Evolutionary conservation across 1,140 invertebrate genomes (phyloP), one percentile per base, ranked within the genome.

Genomic region (Cyphomyrmex costatus): DNA sequence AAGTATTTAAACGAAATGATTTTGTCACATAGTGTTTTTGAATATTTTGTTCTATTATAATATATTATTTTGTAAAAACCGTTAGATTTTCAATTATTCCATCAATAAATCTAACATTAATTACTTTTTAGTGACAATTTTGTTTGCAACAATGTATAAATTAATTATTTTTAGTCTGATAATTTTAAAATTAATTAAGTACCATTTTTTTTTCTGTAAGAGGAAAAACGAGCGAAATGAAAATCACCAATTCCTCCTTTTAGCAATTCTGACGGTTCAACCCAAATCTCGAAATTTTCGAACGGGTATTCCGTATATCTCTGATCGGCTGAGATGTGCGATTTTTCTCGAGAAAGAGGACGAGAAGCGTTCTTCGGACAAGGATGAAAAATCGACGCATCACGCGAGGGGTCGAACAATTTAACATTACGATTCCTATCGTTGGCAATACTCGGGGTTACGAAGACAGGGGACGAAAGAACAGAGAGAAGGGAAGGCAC

Each of bases 351-450:
- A 82, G 66, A 82, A 53, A 74, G 61, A 74, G 68, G 53, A 8
- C 19, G 24, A 16, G 30, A 42, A 24, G 66, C 36, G 36, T 60
- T 36, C 36, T 24, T 14, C 49, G 19, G 36, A 49, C 14, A 21
- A 60, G 36, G 0, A 71, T 24, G 66, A 36, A 4, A 30, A 74
- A 49, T 36, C 19, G 65, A 60, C 79, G 65, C 49, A 46, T 65
- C 46, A 27, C 30, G 30, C 63, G 51, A 74, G 79, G 46, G 68
- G 60, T 84, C 85, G 66, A 86, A 83, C 49, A 83, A 71, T 86
- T 70, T 84, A 86, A 63, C 77, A 61, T 86, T 83, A 70, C 60
- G 42, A 70, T 61, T 61, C 46, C 49, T 66, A 68, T 63, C 82
- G 65, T 66, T 19, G 86, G 76, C 77, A 63, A 83, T 83, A 71